Conservation (phyloP, 1,140 invertebrate species). For the Tetramorium alpestre region DNA sequence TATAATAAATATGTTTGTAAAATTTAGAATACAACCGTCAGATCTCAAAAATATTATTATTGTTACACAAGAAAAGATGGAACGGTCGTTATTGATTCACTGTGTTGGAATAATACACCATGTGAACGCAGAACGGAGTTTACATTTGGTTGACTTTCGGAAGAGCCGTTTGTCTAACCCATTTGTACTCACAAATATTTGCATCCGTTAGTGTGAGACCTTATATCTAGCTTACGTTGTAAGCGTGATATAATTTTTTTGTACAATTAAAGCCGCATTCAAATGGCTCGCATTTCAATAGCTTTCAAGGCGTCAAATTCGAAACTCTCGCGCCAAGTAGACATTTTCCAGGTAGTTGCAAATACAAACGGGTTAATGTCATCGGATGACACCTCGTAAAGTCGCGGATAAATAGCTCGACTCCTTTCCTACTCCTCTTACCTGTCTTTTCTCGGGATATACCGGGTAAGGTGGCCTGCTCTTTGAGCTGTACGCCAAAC, state of each 20-base stretch:
- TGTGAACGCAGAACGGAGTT: background rate
- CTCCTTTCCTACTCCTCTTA: slow-evolving; percentile 67
- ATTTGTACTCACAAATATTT: slow-evolving; percentile 50
- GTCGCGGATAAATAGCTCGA: background rate
- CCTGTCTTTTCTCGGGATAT: slow-evolving; percentile 85
- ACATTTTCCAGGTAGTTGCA: background rate
- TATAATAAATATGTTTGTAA: background rate
- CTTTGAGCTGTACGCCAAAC: slow-evolving; percentile 82
- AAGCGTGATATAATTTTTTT: background rate
- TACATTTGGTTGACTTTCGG: slow-evolving; percentile 9
- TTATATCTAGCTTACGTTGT: background rate
- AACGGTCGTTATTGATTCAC: background rate
- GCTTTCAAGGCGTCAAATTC: background rate
- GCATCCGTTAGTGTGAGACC: background rate
- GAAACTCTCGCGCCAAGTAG: background rate
- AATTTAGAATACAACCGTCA: background rate
- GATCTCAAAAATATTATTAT: background rate
- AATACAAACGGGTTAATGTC: slow-evolving; percentile 30
- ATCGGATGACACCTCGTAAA: background rate
- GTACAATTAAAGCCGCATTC: background rate
- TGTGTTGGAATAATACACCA: background rate
- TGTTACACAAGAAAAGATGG: background rate
- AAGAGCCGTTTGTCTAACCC: slow-evolving; percentile 4
- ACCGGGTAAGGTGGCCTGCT: slow-evolving; percentile 81
- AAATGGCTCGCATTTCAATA: background rate